phyloP scores from a whole-genome alignment of 2,113 vertebrate genomes.

The Gracilinanus agilis region DNA sequence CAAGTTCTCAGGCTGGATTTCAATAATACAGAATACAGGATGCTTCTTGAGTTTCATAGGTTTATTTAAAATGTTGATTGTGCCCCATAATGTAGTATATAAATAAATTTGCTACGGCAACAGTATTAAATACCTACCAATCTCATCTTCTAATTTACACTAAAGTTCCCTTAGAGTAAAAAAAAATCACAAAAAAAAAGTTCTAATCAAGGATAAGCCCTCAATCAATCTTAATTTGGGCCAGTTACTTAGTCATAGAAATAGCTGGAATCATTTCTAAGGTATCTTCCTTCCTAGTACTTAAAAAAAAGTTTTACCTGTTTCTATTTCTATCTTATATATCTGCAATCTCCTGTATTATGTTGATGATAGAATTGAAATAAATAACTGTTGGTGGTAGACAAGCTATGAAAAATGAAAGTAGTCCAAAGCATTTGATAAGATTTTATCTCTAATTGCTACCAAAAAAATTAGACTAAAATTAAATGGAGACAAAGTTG shows the following conservation, averaged over 20 bases:
- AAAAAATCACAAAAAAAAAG: background rate
- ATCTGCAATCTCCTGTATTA: conserved; percentile 5
- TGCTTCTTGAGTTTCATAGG: background rate
- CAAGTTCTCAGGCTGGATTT: background rate
- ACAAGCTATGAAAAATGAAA: background rate
- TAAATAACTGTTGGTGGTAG: background rate
- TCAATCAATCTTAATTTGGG: background rate
- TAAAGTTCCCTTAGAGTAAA: background rate
- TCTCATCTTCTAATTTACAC: background rate
- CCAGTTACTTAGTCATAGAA: background rate
- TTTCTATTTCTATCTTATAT: background rate
- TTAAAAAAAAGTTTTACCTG: background rate
- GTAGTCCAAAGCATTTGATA: background rate
- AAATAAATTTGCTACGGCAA: background rate
- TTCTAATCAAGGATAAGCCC: background rate
- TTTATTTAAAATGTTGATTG: background rate
- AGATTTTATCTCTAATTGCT: conserved; percentile 7
- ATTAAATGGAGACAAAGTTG: conserved; percentile 8
- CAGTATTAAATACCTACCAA: background rate
- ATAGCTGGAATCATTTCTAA: background rate
- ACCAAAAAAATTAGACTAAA: conserved; percentile 8
- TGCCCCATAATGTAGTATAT: background rate
- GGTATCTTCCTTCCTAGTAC: background rate
- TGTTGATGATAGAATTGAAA: conserved; percentile 21
- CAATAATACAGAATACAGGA: background rate